phyloP scores from a whole-genome alignment of 2,888 invertebrate species.

The Rhodophaea formosa region DNA sequence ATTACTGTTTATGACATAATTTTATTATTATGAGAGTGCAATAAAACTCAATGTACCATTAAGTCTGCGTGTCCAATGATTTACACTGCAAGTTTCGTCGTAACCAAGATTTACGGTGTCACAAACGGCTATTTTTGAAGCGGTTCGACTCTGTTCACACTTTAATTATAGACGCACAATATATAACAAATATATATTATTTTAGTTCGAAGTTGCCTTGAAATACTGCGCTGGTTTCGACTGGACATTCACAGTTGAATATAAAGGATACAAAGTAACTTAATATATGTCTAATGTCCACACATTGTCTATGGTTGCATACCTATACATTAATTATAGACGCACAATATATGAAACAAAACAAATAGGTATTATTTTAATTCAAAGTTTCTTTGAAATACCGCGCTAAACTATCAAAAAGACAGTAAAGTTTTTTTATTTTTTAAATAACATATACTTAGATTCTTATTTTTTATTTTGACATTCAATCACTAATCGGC shows the following conservation, averaged over 20 bases:
- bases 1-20: slow-evolving; percentile 60
- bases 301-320: too few relatives aligned
- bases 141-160: slow-evolving; percentile 68
- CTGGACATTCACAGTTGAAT: slow-evolving; percentile 28
- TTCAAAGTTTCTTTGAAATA: too few relatives aligned
- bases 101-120: slow-evolving; percentile 74
- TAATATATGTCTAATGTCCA: slow-evolving; percentile 10
- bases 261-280: slow-evolving; percentile 16
- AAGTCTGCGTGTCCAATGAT: slow-evolving; percentile 62
- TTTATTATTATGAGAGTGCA: slow-evolving; percentile 60
- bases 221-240: slow-evolving; percentile 53
- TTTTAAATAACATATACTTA: too few relatives aligned
- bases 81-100: slow-evolving; percentile 67
- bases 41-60: slow-evolving; percentile 72
- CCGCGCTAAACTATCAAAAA: too few relatives aligned
- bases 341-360: too few relatives aligned
- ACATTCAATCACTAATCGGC: too few relatives aligned
- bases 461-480: too few relatives aligned
- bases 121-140: slow-evolving; percentile 69
- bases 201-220: slow-evolving; percentile 57
- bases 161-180: slow-evolving; percentile 75
- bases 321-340: too few relatives aligned
- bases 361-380: too few relatives aligned
- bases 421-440: too few relatives aligned
- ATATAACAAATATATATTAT: slow-evolving; percentile 69